These are phyloP conservation scores for Cryptomyrus ogoouensis DNA, from an alignment of 2,113 vertebrate species.

Conservation along the genomic window DNA sequence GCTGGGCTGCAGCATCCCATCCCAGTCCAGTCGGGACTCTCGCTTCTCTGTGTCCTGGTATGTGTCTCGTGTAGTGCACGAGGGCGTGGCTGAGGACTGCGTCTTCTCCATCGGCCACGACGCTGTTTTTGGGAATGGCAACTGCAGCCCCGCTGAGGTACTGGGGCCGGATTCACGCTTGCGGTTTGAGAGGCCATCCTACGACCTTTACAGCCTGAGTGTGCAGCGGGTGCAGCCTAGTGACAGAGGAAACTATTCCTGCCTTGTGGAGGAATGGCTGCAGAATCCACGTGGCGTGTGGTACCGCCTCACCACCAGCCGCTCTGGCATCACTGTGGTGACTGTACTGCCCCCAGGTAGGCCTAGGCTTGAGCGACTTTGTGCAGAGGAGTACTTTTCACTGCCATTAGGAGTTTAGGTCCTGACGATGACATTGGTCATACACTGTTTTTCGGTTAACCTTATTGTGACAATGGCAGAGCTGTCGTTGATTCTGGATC, in stretches of 20 bases:
- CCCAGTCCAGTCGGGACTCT: conserved; percentile 80
- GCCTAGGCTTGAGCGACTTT: not conserved
- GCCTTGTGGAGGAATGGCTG: conserved; percentile 89
- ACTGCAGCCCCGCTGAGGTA: conserved; percentile 60
- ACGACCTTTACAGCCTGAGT: conserved; percentile 77
- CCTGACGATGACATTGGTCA: not conserved
- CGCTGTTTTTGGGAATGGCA: conserved; percentile 78
- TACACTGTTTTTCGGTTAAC: not conserved
- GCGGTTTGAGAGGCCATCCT: conserved; percentile 78
- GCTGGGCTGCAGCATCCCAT: conserved; percentile 80
- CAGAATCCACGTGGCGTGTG: conserved; percentile 75
- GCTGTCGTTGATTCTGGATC: not conserved
- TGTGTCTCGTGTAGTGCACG: conserved; percentile 60
- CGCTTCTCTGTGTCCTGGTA: conserved; percentile 91
- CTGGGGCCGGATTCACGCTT: conserved; percentile 72
- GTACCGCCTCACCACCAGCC: conserved; percentile 84
- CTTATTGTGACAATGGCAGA: not conserved
- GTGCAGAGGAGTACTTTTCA: not conserved
- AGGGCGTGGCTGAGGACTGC: conserved; percentile 34
- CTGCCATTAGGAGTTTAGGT: not conserved
- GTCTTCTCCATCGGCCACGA: conserved; percentile 70
- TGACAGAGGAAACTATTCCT: conserved; percentile 83
- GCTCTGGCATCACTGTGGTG: conserved; percentile 72
- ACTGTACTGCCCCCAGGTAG: conserved; percentile 76
- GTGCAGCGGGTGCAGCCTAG: conserved; percentile 65